A percentile compares a stretch with the other conserved stretches of the same genome.
Evolutionary conservation across 2,113 vertebrate genomes (phyloP).

Genomic region (Archilochus colubris): DNA sequence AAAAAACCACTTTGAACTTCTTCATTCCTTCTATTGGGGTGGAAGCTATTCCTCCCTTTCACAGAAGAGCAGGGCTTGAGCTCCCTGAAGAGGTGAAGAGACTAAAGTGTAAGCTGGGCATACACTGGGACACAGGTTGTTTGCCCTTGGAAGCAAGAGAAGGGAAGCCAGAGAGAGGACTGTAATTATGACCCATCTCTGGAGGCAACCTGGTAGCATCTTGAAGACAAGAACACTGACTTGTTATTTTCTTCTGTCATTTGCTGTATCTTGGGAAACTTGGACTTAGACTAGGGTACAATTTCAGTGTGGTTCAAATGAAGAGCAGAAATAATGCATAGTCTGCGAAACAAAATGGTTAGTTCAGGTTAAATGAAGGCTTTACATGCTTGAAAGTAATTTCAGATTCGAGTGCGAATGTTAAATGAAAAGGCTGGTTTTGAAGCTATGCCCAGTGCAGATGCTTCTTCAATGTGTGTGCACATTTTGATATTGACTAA

Average conservation of each 20-base stretch:
- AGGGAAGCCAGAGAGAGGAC: neutral
- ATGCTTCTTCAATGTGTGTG: neutral
- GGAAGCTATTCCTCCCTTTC: neutral
- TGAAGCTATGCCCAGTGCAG: neutral
- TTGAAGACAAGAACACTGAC: neutral
- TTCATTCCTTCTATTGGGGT: neutral
- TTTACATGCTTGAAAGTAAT: neutral
- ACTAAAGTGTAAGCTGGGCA: neutral
- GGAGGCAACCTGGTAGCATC: neutral
- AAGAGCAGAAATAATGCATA: neutral
- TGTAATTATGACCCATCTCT: neutral
- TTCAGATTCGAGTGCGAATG: neutral
- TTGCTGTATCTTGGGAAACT: neutral
- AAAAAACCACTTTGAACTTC: neutral
- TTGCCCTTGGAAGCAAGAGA: neutral
- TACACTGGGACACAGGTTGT: rapidly evolving
- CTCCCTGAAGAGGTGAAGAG: neutral
- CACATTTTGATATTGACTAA: neutral
- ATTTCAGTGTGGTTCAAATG: neutral
- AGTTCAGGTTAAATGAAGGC: neutral
- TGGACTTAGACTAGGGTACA: neutral
- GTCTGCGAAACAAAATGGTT: neutral
- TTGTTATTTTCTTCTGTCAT: rapidly evolving
- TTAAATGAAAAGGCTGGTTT: neutral
- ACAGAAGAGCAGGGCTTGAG: neutral